phyloP scores from a whole-genome alignment of 2,113 vertebrate species.

The Pica pica region DNA sequence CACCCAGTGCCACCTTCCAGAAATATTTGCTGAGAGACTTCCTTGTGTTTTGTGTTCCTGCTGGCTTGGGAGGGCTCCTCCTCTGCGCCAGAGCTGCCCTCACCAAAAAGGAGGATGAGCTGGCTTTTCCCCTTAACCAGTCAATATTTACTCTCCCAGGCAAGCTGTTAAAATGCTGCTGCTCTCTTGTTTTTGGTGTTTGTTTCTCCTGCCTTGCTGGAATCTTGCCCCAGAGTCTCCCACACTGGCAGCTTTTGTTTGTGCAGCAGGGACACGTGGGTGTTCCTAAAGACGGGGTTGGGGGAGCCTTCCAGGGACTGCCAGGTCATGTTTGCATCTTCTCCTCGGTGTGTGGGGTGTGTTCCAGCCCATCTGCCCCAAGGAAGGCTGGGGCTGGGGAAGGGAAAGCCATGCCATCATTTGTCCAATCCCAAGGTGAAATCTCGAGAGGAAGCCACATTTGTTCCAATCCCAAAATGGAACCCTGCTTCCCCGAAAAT shows the following conservation, averaged over 20 bases:
- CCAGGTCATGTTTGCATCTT: neutral
- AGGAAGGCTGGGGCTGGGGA: neutral
- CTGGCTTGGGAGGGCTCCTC: neutral
- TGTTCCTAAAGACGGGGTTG: neutral
- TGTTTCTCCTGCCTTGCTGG: conserved; percentile 43
- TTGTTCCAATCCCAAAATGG: neutral
- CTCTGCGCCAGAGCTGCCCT: neutral
- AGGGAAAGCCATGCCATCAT: neutral
- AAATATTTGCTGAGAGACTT: neutral
- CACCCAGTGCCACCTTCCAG: neutral
- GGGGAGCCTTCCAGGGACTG: neutral
- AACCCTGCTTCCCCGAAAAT: neutral
- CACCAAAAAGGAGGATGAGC: neutral
- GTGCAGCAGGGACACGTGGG: neutral
- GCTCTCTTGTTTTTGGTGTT: neutral
- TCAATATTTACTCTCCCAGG: conserved; percentile 37
- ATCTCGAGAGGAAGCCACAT: neutral
- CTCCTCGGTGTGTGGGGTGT: neutral
- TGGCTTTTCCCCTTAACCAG: neutral
- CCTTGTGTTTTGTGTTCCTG: neutral
- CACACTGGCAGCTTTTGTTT: conserved; percentile 21
- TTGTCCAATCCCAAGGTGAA: neutral
- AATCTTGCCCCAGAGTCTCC: conserved; percentile 23
- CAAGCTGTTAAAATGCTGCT: conserved; percentile 17
- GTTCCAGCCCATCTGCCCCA: neutral